Evolutionary conservation across 2,797 vertebrate genomes (phyloP), one percentile per base, ranked within the genome.

Genomic region (Pogonophryne albipinna): DNA sequence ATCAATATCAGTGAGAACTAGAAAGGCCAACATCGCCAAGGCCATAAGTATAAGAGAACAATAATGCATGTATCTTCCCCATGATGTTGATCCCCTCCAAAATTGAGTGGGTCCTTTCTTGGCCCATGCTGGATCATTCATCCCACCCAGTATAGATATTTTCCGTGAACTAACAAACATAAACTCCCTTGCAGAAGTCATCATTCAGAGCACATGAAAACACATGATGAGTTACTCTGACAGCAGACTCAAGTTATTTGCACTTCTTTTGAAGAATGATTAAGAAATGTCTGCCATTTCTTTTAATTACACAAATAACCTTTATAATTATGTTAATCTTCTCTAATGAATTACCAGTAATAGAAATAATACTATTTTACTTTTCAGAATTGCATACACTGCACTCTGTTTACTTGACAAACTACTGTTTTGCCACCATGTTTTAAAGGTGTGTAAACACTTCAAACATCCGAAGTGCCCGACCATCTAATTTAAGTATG

Each of bases 361-460:
- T 27, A 53, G 13, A 19, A 58, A n/a, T 23, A 2, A 13, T 6
- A 38, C 27, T 11, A 11, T 11, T 42, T 44, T 10, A 57, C 34
- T 66, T 70, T 47, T 20, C 42, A 34, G 23, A 41, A 58, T 34
- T 19, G 64, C 45, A 20, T 31, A 23, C 3, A 6, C 0, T 20
- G 19, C 58, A 2, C 51, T 71, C 19, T 58, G 55, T 79, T 76
- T 71, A 64, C 23, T 53, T 46, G 65, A 15, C 71, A 9, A 31
- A 10, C 23, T 12, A 59, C 42, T 61, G 47, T 63, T 61, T 47
- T 15, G 46, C 58, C 61, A 10, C 46, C 34, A 8, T 10, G 58
- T 64, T 76, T 83, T 63, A 62, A 64, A 75, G 66, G 56, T 0
- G 56, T 0, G 57, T 68, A 70, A 85, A 85, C 85, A 66, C 67